A percentile compares a stretch with the other conserved stretches of the same genome.
phyloP scores from a whole-genome alignment of 2,888 invertebrate species.

The Nephrotoma guestfalica region DNA sequence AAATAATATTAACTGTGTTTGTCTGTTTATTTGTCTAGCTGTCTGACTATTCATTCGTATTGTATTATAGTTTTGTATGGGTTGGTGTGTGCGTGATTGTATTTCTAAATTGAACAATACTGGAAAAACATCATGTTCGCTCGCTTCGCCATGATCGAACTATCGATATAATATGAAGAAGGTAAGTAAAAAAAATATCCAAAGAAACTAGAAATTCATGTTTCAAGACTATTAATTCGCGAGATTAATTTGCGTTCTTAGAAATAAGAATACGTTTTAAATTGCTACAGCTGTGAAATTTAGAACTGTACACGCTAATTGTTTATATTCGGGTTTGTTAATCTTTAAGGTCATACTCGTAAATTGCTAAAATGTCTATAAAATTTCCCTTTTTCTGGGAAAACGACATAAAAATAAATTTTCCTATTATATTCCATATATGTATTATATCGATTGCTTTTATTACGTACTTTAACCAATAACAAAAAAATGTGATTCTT shows the following conservation, averaged over 20 bases:
- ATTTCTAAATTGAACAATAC: background rate
- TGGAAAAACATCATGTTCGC: background rate
- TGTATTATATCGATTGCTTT: no score
- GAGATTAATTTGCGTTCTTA: background rate
- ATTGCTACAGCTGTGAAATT: no score
- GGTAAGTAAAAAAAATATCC: background rate
- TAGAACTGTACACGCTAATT: no score
- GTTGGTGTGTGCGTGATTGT: background rate
- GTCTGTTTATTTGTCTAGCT: background rate
- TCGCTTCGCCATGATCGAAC: background rate
- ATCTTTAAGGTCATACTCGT: no score
- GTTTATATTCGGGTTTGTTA: no score
- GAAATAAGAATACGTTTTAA: background rate
- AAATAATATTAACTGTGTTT: background rate
- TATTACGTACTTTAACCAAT: no score
- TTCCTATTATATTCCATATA: no score
- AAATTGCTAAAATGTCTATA: no score
- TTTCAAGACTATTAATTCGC: background rate
- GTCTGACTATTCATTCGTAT: background rate
- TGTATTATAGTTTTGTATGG: background rate
- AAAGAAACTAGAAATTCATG: background rate
- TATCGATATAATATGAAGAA: background rate
- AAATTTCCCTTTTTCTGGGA: no score
- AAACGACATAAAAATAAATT: no score
- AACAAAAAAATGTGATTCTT: background rate